Base-by-base conservation (phyloP, 2,888 invertebrate genomes). In the Formica aserva region DNA sequence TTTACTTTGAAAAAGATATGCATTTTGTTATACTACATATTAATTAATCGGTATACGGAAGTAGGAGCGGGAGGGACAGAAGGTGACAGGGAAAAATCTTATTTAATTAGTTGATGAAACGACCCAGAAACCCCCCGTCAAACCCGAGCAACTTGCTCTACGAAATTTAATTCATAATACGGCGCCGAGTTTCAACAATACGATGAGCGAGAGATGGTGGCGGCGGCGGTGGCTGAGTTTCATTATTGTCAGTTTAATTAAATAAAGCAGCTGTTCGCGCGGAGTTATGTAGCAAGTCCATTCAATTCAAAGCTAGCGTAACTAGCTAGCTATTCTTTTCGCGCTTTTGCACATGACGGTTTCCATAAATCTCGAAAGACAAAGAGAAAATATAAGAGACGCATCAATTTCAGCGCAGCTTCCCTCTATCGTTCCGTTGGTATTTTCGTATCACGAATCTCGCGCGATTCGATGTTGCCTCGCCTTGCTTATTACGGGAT, bases 91-190 rank as follows among this genome's bases (percentile, higher is more conserved):
- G 76, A 78, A 86, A 88, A 90, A 89, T 89, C 89, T 91, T 88
- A 90, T 92, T 92, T 89, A 92, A 92, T 92, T 91, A 89, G 88
- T 87, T 85, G 85, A 82, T 80, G 88, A 89, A 90, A 86, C 88
- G 89, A 88, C 81, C 83, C 87, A 85, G 90, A 90, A 90, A 86
- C 71, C 26, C 71, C 26, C 82, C 85, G 77, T 85, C 76, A 74
- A 86, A 38, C 80, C 45, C 82, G 81, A 83, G 75, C 82, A 80
- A 83, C 66, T 78, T 69, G 62, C 76, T 55, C 76, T 22, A 41
- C 72, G 82, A 89, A 80, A 86, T 90, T 91, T 88, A 91, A 91
- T 91, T 91, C 83, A 84, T 88, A 90, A 90, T 88, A 91, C 85
- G 84, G 84, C 75, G 72, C 35, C 55, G 67, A 77, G 83, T 81